phyloP scores from a whole-genome alignment of 2,888 invertebrate genomes.

The Hyposoter dolosus region DNA sequence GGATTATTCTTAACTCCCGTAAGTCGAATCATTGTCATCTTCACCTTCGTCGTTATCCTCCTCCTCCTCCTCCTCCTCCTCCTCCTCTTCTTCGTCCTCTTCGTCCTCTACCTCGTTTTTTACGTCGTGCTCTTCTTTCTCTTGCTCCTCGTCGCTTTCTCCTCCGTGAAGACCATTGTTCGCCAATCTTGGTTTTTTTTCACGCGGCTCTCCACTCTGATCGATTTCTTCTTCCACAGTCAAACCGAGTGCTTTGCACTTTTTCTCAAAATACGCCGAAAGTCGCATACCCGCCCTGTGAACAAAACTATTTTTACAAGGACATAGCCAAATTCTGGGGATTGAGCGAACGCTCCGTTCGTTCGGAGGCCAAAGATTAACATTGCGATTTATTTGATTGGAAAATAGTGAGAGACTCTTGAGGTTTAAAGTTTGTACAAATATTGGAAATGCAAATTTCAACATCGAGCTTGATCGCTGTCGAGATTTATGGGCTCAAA shows the following conservation, averaged over 20 bases:
- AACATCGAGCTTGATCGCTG: conserved; percentile 58
- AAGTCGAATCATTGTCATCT: conserved; percentile 62
- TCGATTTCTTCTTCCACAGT: conserved; percentile 82
- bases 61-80: conserved; percentile 56
- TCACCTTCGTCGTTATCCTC: conserved; percentile 62
- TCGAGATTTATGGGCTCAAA: conserved; percentile 42
- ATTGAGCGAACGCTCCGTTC: conserved; percentile 49
- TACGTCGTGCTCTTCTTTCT: conserved; percentile 61
- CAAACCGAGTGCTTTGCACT: conserved; percentile 89
- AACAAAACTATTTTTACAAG: conserved; percentile 82
- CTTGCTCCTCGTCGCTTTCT: conserved; percentile 71
- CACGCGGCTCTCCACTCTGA: conserved; percentile 78
- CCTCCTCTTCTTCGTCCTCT: conserved; percentile 59
- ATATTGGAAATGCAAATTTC: neutral
- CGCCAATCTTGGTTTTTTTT: conserved; percentile 77
- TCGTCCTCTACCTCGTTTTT: conserved; percentile 57
- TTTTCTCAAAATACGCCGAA: conserved; percentile 90
- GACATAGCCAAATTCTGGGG: conserved; percentile 67
- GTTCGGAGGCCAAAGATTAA: conserved; percentile 84
- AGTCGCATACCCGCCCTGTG: conserved; percentile 91
- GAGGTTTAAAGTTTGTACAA: neutral
- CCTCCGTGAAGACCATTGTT: conserved; percentile 72
- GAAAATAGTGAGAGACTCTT: neutral
- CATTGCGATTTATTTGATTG: conserved; percentile 1
- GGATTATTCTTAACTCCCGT: conserved; percentile 58